phyloP scores from a whole-genome alignment of 2,888 invertebrate genomes.

The Amiota mariae region DNA sequence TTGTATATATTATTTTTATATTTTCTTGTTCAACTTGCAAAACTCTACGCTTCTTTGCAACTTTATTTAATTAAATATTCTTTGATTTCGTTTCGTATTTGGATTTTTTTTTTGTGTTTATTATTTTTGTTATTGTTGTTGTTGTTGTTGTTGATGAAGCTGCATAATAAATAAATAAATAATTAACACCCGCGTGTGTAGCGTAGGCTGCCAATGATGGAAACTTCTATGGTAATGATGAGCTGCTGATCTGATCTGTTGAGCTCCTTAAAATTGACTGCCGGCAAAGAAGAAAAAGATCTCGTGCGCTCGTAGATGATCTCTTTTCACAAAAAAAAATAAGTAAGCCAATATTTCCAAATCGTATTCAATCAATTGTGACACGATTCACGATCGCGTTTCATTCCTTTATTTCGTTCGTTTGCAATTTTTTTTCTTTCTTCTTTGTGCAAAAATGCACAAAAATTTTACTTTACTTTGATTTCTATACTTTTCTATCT shows the following conservation, averaged over 20 bases:
- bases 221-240: not conserved
- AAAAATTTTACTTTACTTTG: not conserved
- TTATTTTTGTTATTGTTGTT: constrained; percentile 18
- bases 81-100: constrained; percentile 6
- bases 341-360: constrained; percentile 16
- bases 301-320: not conserved
- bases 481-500: too few relatives aligned
- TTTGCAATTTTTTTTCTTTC: not conserved
- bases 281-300: not conserved
- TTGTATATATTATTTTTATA: not conserved
- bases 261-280: not conserved
- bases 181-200: constrained; percentile 28
- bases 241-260: too few relatives aligned
- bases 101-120: constrained; percentile 15
- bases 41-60: not conserved
- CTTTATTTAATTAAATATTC: constrained; percentile 13
- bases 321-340: not conserved
- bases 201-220: not conserved
- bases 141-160: not conserved
- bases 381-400: constrained; percentile 60
- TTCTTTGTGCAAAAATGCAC: constrained; percentile 31
- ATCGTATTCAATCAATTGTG: constrained; percentile 59
- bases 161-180: constrained; percentile 23
- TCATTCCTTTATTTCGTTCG: not conserved
- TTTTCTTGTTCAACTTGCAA: not conserved